A percentile compares a stretch with the other conserved stretches of the same genome.
These are phyloP conservation scores for Rhinolophus ferrumequinum DNA, from an alignment of 2,113 vertebrate species.

Conservation along the genomic window DNA sequence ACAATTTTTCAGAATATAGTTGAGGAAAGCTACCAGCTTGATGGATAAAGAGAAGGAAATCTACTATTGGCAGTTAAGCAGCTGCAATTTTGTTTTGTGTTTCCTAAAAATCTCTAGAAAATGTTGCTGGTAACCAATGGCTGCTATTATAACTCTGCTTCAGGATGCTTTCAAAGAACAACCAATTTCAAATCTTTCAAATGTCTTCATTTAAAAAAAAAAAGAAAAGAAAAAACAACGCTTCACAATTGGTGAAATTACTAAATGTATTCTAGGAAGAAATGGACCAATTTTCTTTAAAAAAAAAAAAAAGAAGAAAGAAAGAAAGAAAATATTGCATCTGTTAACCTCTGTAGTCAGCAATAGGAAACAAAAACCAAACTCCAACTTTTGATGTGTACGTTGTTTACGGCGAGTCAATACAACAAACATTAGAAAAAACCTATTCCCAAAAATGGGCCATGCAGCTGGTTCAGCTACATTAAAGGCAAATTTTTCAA, in stretches of 20 bases:
- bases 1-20: neutral
- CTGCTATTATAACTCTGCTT: neutral
- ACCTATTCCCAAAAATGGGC: neutral
- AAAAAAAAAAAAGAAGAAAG: no score
- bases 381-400: neutral
- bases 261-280: neutral
- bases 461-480: neutral
- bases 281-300: neutral
- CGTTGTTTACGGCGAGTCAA: neutral
- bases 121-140: neutral
- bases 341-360: neutral
- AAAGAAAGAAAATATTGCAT: neutral
- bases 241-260: neutral
- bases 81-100: neutral
- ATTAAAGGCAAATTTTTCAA: neutral
- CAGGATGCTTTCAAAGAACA: conserved; percentile 17
- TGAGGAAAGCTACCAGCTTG: neutral
- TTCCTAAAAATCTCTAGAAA: neutral
- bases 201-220: neutral
- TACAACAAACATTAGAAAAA: neutral
- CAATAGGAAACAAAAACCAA: conserved; percentile 3
- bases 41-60: neutral
- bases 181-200: neutral
- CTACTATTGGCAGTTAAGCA: neutral
- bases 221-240: neutral